Evolutionary conservation across 2,113 vertebrate species (phyloP).

Genomic region (Chunga burmeisteri): DNA sequence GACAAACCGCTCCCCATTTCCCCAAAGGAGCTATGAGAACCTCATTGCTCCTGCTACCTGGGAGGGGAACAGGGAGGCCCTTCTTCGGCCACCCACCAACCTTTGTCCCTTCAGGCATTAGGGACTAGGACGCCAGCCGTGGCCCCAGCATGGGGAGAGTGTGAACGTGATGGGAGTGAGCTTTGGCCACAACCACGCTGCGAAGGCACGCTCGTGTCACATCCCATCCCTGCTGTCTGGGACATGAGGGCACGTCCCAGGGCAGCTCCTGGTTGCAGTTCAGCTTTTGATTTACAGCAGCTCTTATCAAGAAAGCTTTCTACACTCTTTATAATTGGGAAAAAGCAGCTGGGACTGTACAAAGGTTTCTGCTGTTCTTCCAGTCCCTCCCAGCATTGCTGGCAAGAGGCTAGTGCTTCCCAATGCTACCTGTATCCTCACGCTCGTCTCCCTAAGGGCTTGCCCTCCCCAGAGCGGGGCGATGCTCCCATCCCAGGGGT

Average conservation of each 20-base stretch:
- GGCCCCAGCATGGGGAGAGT: not conserved
- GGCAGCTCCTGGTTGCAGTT: not conserved
- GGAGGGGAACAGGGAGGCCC: not conserved
- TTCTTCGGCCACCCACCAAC: not conserved
- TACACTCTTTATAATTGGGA: not conserved
- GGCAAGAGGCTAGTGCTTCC: rapidly evolving
- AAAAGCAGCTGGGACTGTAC: not conserved
- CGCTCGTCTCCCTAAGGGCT: rapidly evolving
- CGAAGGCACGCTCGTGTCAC: not conserved
- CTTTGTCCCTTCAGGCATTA: not conserved
- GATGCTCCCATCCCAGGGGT: not conserved
- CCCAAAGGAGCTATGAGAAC: not conserved
- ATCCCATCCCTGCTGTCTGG: not conserved
- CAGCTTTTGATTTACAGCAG: not conserved
- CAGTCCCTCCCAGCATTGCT: not conserved
- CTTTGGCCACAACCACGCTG: not conserved
- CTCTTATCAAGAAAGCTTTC: not conserved
- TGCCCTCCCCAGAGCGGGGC: not conserved
- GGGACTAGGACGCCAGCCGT: rapidly evolving
- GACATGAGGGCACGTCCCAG: not conserved
- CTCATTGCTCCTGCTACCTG: not conserved
- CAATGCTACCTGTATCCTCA: not conserved
- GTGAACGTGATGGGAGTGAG: not conserved
- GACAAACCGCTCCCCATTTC: not conserved
- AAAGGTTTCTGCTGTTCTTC: not conserved